Conservation (phyloP, 2,113 vertebrate genomes). For the Lasiurus borealis region DNA sequence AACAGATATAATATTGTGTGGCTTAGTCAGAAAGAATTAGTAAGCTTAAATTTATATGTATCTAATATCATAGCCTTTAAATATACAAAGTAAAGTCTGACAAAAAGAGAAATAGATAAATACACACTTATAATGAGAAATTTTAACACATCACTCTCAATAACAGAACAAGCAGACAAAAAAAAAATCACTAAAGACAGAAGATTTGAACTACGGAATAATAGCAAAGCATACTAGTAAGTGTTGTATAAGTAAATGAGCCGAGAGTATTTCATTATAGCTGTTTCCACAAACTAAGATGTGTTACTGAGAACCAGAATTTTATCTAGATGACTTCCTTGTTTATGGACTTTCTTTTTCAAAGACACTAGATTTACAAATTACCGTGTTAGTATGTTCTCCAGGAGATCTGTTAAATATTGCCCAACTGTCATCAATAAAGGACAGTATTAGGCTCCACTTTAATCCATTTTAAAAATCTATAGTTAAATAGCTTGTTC, state of each 20-base stretch:
- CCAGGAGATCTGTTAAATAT: not conserved
- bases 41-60: not conserved
- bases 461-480: not conserved
- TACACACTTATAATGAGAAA: not conserved
- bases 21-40: not conserved
- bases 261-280: not conserved
- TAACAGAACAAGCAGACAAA: not conserved
- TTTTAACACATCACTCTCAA: not conserved
- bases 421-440: not conserved
- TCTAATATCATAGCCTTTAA: not conserved
- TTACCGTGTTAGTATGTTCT: not conserved
- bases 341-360: conserved; percentile 27
- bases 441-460: not conserved
- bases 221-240: not conserved
- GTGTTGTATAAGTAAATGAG: not conserved
- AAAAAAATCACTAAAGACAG: not conserved
- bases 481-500: not conserved
- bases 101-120: not conserved
- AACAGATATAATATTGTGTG: not conserved
- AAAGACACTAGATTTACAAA: not conserved
- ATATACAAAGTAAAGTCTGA: conserved; percentile 6
- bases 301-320: not conserved
- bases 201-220: not conserved
- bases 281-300: not conserved
- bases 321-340: not conserved